These are phyloP conservation scores for Helicoverpa armigera DNA, from an alignment of 1,140 invertebrate genomes.

Conservation along the genomic window DNA sequence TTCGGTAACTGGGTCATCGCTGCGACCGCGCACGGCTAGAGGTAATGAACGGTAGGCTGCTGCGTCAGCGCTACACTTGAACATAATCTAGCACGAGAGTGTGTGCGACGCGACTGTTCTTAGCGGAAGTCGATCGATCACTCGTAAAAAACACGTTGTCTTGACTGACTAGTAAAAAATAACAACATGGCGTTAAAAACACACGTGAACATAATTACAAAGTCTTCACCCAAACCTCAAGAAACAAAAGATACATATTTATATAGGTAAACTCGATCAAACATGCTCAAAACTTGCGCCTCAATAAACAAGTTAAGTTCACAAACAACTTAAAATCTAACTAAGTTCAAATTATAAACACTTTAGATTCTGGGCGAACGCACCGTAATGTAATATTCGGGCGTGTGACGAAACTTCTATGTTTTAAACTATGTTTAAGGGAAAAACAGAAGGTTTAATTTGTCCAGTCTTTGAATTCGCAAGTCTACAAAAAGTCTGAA, in stretches of 20 bases:
- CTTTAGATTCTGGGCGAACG: constrained; percentile 7
- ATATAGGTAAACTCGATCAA: neutral
- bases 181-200: too few species aligned
- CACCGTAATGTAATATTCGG: constrained; percentile 18
- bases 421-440: neutral
- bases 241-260: constrained; percentile 7
- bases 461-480: neutral
- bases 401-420: constrained; percentile 3
- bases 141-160: too few species aligned
- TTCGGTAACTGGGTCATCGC: too few species aligned
- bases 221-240: neutral
- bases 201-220: too few species aligned
- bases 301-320: constrained; percentile 3
- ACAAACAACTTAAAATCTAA: constrained; percentile 16
- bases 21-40: too few species aligned
- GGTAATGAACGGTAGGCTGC: too few species aligned
- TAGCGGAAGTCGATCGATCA: too few species aligned
- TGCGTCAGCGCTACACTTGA: too few species aligned
- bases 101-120: too few species aligned
- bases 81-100: too few species aligned
- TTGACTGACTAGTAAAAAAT: too few species aligned
- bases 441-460: neutral
- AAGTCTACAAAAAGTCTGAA: too few species aligned
- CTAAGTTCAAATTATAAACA: constrained; percentile 31
- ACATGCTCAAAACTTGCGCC: neutral